Evolutionary conservation across 2,888 invertebrate genomes (phyloP).

Genomic region (Hymenopus coronatus): DNA sequence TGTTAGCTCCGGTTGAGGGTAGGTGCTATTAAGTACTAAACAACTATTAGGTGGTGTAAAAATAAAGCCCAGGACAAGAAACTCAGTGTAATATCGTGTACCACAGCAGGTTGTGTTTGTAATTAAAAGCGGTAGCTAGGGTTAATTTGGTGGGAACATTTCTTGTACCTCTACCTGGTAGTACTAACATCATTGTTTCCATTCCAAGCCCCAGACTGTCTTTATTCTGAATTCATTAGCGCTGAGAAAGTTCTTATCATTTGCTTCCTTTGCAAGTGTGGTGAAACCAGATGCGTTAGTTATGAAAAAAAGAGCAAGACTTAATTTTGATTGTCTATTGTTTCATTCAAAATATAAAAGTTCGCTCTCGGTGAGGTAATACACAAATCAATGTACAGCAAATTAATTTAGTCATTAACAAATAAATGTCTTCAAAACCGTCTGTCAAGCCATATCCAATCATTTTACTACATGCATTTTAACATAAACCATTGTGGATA

Average conservation of each 20-base stretch:
- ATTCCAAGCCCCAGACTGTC: background rate
- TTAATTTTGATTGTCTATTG: too few species aligned
- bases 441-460: too few species aligned
- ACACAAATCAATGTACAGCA: too few species aligned
- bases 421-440: too few species aligned
- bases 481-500: too few species aligned
- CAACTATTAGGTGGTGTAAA: background rate
- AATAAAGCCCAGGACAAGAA: background rate
- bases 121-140: background rate
- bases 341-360: too few species aligned
- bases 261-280: background rate
- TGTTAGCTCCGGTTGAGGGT: background rate
- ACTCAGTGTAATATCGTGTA: background rate
- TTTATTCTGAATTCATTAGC: background rate
- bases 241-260: background rate
- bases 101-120: background rate
- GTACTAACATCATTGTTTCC: background rate
- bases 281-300: too few species aligned
- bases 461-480: too few species aligned
- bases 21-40: background rate
- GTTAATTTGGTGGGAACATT: background rate
- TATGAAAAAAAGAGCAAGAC: too few species aligned
- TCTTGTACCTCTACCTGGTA: background rate
- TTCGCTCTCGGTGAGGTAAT: too few species aligned
- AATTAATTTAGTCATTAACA: too few species aligned